phyloP scores from a whole-genome alignment of 2,888 invertebrate genomes.

The Macroteleia sp. region DNA sequence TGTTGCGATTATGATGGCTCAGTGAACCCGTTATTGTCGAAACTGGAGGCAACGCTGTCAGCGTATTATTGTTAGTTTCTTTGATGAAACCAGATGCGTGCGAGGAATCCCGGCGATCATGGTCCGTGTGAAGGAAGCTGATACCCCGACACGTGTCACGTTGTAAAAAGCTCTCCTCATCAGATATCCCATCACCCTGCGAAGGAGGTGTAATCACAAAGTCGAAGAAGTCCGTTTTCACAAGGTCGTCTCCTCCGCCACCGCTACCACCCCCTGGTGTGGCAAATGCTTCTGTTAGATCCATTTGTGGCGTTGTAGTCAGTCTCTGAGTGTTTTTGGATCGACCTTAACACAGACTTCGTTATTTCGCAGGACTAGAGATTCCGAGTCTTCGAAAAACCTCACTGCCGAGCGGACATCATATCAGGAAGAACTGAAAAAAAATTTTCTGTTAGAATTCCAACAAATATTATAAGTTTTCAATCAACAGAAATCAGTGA shows the following conservation, averaged over 20 bases:
- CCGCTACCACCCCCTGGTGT: constrained; percentile 85
- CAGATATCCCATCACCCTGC: constrained; percentile 86
- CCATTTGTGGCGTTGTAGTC: too few relatives aligned
- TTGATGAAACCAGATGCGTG: constrained; percentile 82
- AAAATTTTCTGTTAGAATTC: too few relatives aligned
- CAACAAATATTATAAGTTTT: too few relatives aligned
- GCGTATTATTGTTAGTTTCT: constrained; percentile 87
- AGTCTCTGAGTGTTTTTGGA: too few relatives aligned
- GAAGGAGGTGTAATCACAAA: constrained; percentile 90
- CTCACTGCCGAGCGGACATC: too few relatives aligned
- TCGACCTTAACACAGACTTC: too few relatives aligned
- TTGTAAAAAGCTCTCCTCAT: constrained; percentile 86
- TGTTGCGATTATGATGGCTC: constrained; percentile 70
- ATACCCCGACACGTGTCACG: constrained; percentile 75
- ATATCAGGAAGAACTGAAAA: too few relatives aligned
- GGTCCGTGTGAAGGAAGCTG: constrained; percentile 73
- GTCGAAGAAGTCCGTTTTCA: constrained; percentile 95
- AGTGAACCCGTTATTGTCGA: constrained; percentile 81
- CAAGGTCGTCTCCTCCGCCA: constrained; percentile 87
- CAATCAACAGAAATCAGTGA: too few relatives aligned
- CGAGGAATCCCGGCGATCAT: constrained; percentile 76
- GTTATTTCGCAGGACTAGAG: constrained; percentile 14
- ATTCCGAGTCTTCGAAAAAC: too few relatives aligned
- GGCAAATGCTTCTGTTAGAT: constrained; percentile 92
- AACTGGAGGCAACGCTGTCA: constrained; percentile 82